Base-by-base conservation (phyloP, 2,888 invertebrate genomes). In the Acheta domesticus region DNA sequence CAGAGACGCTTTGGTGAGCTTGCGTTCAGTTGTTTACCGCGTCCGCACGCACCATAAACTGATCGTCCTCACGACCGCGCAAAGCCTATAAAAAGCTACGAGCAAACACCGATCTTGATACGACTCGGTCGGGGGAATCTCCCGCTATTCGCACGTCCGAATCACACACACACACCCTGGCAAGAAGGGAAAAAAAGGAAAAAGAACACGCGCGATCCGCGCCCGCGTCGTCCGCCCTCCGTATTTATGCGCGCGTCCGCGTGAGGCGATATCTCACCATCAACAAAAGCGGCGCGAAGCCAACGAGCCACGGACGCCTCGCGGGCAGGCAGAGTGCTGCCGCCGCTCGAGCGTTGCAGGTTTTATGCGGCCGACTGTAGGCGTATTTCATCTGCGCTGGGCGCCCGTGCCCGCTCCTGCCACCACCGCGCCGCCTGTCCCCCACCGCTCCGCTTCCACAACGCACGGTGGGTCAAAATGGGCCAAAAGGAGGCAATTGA, bases 281-380 rank as follows among this genome's bases (percentile, higher is more conserved):
- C 62, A 62, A 62, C 62, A 62, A 62, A 62, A 62, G 62, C 62
- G 62, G 62, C n/a, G 62, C 62, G n/a, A n/a, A 62, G 62, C 16
- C 62, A 62, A 62, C 62, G 62, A 62, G 62, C 62, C 62, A 62
- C 62, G 62, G 62, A 62, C 62, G 62, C 62, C 62, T 62, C 16
- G 62, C 62, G 62, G 16, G 62, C 62, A 62, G n/a, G 62, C 62
- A 62, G n/a, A 62, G 62, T 16, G 62, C 62, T 62, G 62, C 62
- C n/a, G 62, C 62, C n/a, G 62, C 62, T 62, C 62, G 62, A 19
- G 62, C n/a, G 62, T 62, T 62, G 62, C 62, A 62, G 62, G 62
- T 62, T 62, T 62, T 62, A 62, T 62, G 62, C n/a, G 14, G 12
- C n/a, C 16, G n/a, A n/a, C 62, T 62, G 62, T 62, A 62, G 62